Evolutionary conservation across 2,797 vertebrate species (phyloP).

Genomic region (Lithobates pipiens): DNA sequence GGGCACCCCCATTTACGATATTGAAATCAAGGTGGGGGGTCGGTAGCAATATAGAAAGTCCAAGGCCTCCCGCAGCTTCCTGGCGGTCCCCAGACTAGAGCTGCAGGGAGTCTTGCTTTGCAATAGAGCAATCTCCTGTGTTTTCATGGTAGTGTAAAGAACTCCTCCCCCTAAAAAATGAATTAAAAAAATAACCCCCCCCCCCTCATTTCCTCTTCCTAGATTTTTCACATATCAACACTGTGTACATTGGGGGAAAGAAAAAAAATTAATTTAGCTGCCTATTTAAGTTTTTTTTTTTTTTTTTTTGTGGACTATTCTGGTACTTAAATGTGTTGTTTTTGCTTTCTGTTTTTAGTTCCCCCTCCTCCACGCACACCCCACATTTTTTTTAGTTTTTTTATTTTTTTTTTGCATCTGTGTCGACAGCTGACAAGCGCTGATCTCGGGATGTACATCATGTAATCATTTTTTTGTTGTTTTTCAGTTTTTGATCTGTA

Average conservation of each 20-base stretch:
- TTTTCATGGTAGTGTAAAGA: slow-evolving; percentile 78
- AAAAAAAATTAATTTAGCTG: slow-evolving; percentile 65
- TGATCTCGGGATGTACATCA: background rate
- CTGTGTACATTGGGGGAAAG: slow-evolving; percentile 72
- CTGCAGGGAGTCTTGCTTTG: slow-evolving; percentile 13
- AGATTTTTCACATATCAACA: slow-evolving; percentile 63
- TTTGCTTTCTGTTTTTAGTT: background rate
- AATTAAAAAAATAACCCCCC: background rate
- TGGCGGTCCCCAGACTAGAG: background rate
- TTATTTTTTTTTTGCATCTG: too few relatives aligned
- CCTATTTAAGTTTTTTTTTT: slow-evolving; percentile 73
- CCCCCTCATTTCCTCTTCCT: too few relatives aligned
- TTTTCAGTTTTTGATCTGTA: background rate
- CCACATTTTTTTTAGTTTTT: slow-evolving; percentile 25
- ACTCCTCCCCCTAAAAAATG: slow-evolving; percentile 61
- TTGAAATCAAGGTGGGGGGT: background rate
- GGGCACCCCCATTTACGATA: too few relatives aligned
- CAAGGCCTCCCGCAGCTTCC: too few relatives aligned
- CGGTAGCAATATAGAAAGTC: background rate
- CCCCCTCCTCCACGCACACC: background rate
- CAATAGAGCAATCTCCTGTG: slow-evolving; percentile 63
- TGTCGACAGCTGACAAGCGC: background rate
- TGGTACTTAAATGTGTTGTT: slow-evolving; percentile 71
- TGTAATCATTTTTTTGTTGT: too few relatives aligned
- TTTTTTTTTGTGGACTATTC: slow-evolving; percentile 61